Base-by-base conservation (phyloP, 1,140 invertebrate genomes). In the Drosophila gunungcola region DNA sequence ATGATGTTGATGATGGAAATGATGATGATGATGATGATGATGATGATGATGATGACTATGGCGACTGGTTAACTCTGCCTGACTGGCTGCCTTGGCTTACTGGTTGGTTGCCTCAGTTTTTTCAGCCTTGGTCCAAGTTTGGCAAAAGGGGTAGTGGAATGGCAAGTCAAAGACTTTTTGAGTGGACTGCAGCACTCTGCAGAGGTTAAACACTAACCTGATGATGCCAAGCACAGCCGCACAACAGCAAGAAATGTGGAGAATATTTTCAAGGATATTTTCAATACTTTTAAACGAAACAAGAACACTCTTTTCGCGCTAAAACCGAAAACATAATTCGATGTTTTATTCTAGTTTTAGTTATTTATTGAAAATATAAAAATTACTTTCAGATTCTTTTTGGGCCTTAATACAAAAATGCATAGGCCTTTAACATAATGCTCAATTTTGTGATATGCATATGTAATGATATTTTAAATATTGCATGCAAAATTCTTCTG, bases 131-230 rank as follows among this genome's bases (percentile, higher is more conserved):
- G 45, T 43, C 53, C 60, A 53, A 67, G 54, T 48, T 80, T 43
- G 76, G 41, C 51, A 16, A 46, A 61, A 64, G 48, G 34, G 53
- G 16, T 32, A 16, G 56, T 34, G 25, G 34, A 72, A 65, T 54
- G 64, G 60, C 79, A 79, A 86, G 82, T 86, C 82, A 86, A 86
- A 86, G 82, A 88, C 82, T 86, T 88, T 79, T 88, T 65, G 75
- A 86, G 82, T 88, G 82, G 82, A 84, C 80, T 85, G 81, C 81
- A 84, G 77, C 62, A 61, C 67, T 77, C 81, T 84, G 81, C 81
- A 80, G 81, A 80, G 81, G 81, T 84, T 84, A 84, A 84, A 85
- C 80, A 83, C 80, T 63, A 84, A 83, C 80, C 76, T 79, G 80
- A 74, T 83, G 80, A 63, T 62, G 80, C 74, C 79, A 83, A 78